Conservation (phyloP, 2,888 invertebrate genomes). For the Linnaemya vulpina region DNA sequence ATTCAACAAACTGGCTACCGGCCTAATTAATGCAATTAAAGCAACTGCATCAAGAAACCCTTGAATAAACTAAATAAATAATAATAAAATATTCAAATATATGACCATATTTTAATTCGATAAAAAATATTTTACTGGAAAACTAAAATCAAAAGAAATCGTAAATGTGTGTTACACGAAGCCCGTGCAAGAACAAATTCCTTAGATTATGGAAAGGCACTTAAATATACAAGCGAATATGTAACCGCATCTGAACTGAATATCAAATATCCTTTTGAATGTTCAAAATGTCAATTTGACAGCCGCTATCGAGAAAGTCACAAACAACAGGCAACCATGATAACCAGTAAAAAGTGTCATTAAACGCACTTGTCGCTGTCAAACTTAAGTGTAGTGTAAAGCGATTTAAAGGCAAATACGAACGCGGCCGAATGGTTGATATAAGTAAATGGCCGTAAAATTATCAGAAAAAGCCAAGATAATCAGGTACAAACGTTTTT, state of each 20-base stretch:
- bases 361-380: conserved; percentile 73
- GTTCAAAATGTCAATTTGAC: conserved; percentile 70
- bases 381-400: background rate
- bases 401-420: background rate
- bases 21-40: conserved; percentile 42
- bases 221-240: background rate
- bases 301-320: conserved; percentile 64
- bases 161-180: background rate
- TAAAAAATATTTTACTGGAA: background rate
- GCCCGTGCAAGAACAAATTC: background rate
- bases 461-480: conserved; percentile 14
- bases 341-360: conserved; percentile 58
- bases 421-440: background rate
- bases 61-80: conserved; percentile 14
- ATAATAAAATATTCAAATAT: conserved; percentile 46
- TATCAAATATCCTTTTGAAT: conserved; percentile 75
- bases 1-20: conserved; percentile 13
- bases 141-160: background rate
- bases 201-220: background rate
- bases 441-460: conserved; percentile 22
- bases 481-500: conserved; percentile 26
- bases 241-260: conserved; percentile 55
- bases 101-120: conserved; percentile 28
- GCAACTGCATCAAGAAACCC: background rate
- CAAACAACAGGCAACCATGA: conserved; percentile 26